phyloP scores from a whole-genome alignment of 2,888 invertebrate genomes.

The Dysmachus trigonus region DNA sequence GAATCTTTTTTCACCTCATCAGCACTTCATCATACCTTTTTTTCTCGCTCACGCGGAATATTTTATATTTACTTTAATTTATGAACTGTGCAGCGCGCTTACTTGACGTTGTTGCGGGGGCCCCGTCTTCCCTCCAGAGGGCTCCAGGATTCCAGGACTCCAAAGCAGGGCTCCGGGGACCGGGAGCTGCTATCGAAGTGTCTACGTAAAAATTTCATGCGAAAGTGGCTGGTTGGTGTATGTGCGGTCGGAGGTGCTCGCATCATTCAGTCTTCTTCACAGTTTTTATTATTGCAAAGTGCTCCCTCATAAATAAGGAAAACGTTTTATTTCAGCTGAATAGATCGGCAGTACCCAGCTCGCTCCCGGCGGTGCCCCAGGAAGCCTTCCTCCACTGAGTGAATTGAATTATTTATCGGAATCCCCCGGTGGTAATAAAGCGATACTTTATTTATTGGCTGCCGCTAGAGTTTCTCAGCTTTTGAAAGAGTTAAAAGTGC shows the following conservation, averaged over 20 bases:
- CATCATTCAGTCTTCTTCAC: conserved; percentile 34
- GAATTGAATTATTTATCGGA: conserved; percentile 44
- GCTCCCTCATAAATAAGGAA: conserved; percentile 37
- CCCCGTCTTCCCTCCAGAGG: background rate
- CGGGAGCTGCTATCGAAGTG: background rate
- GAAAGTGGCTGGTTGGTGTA: background rate
- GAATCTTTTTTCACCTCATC: conserved; percentile 29
- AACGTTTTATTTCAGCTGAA: conserved; percentile 39
- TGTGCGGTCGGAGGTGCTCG: background rate
- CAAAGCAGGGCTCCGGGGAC: background rate
- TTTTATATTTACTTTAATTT: conserved; percentile 35
- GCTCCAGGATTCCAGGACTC: background rate
- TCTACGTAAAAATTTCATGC: background rate
- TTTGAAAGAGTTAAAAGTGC: background rate
- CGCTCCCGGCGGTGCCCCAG: background rate
- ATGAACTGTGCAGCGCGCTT: conserved; percentile 17
- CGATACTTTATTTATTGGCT: conserved; percentile 41
- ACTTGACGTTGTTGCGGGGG: conserved; percentile 14
- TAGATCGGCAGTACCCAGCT: background rate
- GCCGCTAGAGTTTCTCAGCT: conserved; percentile 13
- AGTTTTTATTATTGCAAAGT: conserved; percentile 41
- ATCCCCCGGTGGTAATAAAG: conserved; percentile 42
- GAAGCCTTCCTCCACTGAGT: background rate
- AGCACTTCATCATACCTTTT: conserved; percentile 30
- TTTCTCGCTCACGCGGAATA: background rate